Conservation (phyloP, 2,113 vertebrate species). For the Leucopsar rothschildi region DNA sequence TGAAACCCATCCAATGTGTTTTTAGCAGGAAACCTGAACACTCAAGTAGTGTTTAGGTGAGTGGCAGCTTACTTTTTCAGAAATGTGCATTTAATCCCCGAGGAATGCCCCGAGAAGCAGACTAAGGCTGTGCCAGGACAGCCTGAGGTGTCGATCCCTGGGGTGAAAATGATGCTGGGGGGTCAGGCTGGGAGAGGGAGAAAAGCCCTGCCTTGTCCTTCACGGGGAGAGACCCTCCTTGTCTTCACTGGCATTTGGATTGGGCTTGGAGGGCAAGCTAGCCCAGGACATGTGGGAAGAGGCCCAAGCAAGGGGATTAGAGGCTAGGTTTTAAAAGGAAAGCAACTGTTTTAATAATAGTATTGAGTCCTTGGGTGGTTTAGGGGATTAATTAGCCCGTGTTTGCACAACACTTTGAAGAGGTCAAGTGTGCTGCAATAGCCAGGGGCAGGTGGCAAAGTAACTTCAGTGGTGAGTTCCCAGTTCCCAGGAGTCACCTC, state of each 20-base stretch:
- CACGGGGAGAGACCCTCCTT: not conserved
- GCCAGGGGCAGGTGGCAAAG: not conserved
- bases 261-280: not conserved
- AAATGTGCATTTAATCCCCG: constrained; percentile 18
- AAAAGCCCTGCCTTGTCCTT: not conserved
- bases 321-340: constrained; percentile 49
- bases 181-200: not conserved
- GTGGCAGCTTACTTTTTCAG: not conserved
- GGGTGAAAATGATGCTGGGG: not conserved
- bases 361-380: constrained; percentile 35
- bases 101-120: not conserved
- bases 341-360: constrained; percentile 54
- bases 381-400: constrained; percentile 28
- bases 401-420: constrained; percentile 29
- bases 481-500: not conserved
- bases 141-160: accelerated
- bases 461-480: not conserved
- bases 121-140: accelerated
- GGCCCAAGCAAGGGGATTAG: constrained; percentile 25
- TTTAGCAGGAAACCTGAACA: not conserved
- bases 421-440: not conserved
- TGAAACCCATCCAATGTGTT: not conserved
- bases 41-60: constrained; percentile 43
- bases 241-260: not conserved
- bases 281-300: not conserved